Evolutionary conservation across 2,797 vertebrate species (phyloP), one percentile per base, ranked within the genome.

Genomic region (Dallia pectoralis): DNA sequence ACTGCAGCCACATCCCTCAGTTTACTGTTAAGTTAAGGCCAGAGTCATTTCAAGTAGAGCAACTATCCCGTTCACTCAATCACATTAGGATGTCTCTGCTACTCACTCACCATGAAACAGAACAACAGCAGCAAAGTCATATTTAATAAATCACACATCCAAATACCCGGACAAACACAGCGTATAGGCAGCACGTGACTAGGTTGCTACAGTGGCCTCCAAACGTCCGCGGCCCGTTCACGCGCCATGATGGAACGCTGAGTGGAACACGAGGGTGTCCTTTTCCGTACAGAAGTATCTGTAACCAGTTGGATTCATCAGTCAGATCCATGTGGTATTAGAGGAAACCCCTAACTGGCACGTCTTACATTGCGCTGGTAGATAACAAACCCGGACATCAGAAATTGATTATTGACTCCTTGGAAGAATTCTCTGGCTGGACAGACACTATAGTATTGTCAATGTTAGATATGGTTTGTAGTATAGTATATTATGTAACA

Each of bases 241-340:
- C 49, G 51, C 66, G 63, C 33, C 7, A 49, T 29, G 65, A 32
- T 33, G 62, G 44, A 16, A 48, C 9, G 71, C 27, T 19, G 12
- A 19, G 18, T n/a, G 15, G 33, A 67, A 40, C 69, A 74, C 40
- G 69, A 73, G 47, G 16, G 32, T 56, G 67, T 29, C 30, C 70
- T 77, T 47, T 47, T 62, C 36, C 74, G 68, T 63, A 56, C 74
- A 76, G 74, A 76, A n/a, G n/a, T n/a, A n/a, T n/a, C n/a, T n/a
- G n/a, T 14, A 44, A 25, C 22, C 11, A 12, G 11, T 59, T 59
- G 22, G 53, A 25, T 59, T 25, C 53, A 59, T 59, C 53, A 59
- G 11, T 59, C 12, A 25, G n/a, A 5, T 59, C n/a, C 53, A 12
- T 59, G 53, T 59, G 53, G 11, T 59, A 59, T 59, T 59, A 22